Conservation (phyloP, 1,140 invertebrate genomes). For the Ips nitidus region DNA sequence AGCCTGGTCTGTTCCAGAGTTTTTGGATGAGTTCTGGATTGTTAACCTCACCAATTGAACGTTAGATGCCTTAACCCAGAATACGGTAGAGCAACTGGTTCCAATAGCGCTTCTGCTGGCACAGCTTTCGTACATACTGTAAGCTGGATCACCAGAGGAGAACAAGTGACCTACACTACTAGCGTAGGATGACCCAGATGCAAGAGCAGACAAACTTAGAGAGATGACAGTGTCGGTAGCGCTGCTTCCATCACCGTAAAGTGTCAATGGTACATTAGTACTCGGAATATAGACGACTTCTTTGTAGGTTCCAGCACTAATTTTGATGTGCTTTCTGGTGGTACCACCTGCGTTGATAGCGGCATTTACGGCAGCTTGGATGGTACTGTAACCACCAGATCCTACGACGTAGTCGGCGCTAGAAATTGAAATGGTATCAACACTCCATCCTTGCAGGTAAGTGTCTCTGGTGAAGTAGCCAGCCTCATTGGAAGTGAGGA, state of each 20-base stretch:
- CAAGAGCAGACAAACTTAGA: constrained; percentile 1
- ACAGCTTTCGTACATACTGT: constrained; percentile 13
- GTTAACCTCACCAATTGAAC: constrained; percentile 10
- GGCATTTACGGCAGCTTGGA: constrained; percentile 25
- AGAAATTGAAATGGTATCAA: constrained; percentile 2
- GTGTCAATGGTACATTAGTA: constrained; percentile 18
- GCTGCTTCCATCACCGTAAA: constrained; percentile 17
- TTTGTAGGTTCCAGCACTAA: constrained; percentile 19
- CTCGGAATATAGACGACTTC: constrained; percentile 22
- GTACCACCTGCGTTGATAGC: constrained; percentile 20
- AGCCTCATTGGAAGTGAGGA: constrained; percentile 4
- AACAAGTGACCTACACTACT: not conserved
- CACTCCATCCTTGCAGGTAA: constrained; percentile 15
- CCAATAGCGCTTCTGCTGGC: constrained; percentile 18
- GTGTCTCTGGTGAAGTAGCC: not conserved
- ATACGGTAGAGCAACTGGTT: constrained; percentile 18
- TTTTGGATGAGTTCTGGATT: constrained; percentile 9
- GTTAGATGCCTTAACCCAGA: not conserved
- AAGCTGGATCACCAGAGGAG: constrained; percentile 19
- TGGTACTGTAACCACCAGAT: constrained; percentile 15
- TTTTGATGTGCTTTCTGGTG: constrained; percentile 22
- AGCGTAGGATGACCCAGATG: not conserved
- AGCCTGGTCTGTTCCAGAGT: constrained; percentile 13
- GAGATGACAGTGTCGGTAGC: constrained; percentile 9
- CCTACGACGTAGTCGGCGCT: constrained; percentile 16